Evolutionary conservation across 2,888 invertebrate genomes (phyloP).

Genomic region (Furcula furcula): DNA sequence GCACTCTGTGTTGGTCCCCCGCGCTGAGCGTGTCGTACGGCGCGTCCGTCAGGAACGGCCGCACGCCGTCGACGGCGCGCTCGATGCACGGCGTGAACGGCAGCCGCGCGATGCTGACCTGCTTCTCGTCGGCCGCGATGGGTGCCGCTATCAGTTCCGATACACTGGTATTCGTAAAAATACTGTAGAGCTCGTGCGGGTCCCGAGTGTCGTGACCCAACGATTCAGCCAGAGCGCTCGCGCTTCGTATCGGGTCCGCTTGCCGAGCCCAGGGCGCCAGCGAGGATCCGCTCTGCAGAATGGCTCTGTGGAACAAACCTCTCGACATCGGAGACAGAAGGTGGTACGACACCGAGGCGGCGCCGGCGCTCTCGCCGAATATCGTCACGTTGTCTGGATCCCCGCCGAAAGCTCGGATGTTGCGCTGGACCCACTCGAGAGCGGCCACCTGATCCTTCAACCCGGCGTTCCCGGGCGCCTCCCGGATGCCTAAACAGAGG

Average conservation of each 20-base stretch:
- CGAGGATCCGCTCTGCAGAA: conserved; percentile 40
- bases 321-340: conserved; percentile 33
- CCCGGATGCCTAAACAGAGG: conserved; percentile 36
- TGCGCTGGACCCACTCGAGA: conserved; percentile 36
- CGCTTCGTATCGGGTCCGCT: conserved; percentile 21
- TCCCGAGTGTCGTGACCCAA: conserved; percentile 5
- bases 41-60: conserved; percentile 15
- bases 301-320: conserved; percentile 40
- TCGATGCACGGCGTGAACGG: conserved; percentile 10
- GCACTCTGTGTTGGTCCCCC: conserved; percentile 25
- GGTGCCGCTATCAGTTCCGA: conserved; percentile 2
- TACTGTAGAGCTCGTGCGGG: conserved; percentile 3
- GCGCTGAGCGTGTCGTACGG: conserved; percentile 14
- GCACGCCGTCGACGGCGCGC: conserved; percentile 7
- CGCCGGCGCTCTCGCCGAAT: conserved; percentile 45
- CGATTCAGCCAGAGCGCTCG: conserved; percentile 22
- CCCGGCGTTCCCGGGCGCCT: conserved; percentile 43
- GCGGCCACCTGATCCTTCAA: conserved; percentile 44
- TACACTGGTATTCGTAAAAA: conserved; percentile 5
- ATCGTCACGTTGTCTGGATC: conserved; percentile 41
- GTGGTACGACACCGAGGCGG: conserved; percentile 33
- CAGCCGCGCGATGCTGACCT: not conserved
- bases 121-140: conserved; percentile 2
- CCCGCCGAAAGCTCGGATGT: conserved; percentile 41
- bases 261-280: conserved; percentile 31